Percentiles rank a stretch among this genome's conserved stretches.
Conservation (phyloP, 2,888 invertebrate species). For the Sinhomidia bicolor region DNA sequence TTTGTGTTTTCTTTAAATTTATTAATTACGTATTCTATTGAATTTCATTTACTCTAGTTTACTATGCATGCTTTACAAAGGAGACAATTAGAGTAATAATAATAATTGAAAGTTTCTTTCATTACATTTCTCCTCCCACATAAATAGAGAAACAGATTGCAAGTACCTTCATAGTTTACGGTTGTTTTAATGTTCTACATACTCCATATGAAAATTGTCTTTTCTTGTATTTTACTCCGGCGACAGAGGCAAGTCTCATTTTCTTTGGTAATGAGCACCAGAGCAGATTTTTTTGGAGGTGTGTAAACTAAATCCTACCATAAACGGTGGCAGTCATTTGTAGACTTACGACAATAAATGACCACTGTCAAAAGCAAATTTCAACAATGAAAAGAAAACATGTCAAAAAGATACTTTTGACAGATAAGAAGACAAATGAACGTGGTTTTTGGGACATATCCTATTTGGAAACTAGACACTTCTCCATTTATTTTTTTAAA, state of each 20-base stretch:
- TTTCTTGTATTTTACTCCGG: too few species aligned
- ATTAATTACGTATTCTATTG: too few species aligned
- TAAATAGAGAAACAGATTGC: too few species aligned
- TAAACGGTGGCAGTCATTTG: slow-evolving; percentile 68
- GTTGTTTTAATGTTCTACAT: too few species aligned
- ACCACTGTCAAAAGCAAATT: slow-evolving; percentile 70
- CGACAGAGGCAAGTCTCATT: background rate
- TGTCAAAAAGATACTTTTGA: slow-evolving; percentile 73
- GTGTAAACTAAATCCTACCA: slow-evolving; percentile 59
- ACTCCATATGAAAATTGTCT: background rate
- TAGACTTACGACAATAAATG: slow-evolving; percentile 71
- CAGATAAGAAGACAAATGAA: slow-evolving; percentile 69
- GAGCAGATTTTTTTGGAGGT: slow-evolving; percentile 25
- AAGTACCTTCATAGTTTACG: too few species aligned
- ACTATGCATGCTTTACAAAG: too few species aligned
- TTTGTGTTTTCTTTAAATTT: background rate
- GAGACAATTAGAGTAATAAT: too few species aligned
- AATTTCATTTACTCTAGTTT: too few species aligned
- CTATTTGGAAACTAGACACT: slow-evolving; percentile 56
- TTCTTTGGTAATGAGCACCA: slow-evolving; percentile 29
- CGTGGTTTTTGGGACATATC: slow-evolving; percentile 65
- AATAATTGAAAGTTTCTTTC: too few species aligned
- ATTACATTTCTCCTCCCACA: too few species aligned
- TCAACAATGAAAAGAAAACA: slow-evolving; percentile 74
- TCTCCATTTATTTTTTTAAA: slow-evolving; percentile 49